Evolutionary conservation across 2,113 vertebrate genomes (phyloP), one percentile per base, ranked within the genome.

Genomic region (Brienomyrus brachyistius): DNA sequence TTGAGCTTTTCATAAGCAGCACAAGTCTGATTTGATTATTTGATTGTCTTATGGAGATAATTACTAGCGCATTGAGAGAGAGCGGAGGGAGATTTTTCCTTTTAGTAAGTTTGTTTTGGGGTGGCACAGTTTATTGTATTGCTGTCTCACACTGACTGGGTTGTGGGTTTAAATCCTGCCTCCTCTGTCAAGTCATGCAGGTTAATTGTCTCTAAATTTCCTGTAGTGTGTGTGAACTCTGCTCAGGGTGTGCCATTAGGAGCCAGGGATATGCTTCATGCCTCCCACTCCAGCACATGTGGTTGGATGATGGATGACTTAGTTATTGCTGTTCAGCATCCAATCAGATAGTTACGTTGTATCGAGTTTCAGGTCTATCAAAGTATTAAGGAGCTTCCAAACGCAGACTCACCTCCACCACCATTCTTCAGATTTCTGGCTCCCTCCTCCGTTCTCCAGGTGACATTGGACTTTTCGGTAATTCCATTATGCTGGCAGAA

Each of bases 401-500:
- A 43, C 2, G 35, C 6, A 40, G 74, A 40, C 35, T 80, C 17
- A 4, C 35, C 35, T 40, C 70, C 13, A 80, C 15, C 35, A 80
- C 31, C 35, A 43, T 80, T 80, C 35, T 19, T 80, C 74, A 80
- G 15, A 15, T 17, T 80, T 80, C 74, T 80, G 74, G 82, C 21
- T 47, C 40, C 21, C 0, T 83, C 43, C 74, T 40, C 74, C 27
- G 5, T 40, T 84, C 19, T 48, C 23, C 82, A 84, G 45, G 82
- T 84, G 45, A 47, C 82, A 23, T 84, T 48, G 40, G 82, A 9
- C 45, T 48, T 31, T 31, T 51, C 9, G 0, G 48, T 51, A 50
- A 74, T 89, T 89, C 52, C 52, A 66, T 88, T 66, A 66, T 31
- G 56, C 27, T 19, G 85, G 50, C 51, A 87, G 85, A 48, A 87